Percentiles rank a stretch among this genome's conserved stretches.
Conservation (phyloP, 2,113 vertebrate genomes). For the Corythaeola cristata region DNA sequence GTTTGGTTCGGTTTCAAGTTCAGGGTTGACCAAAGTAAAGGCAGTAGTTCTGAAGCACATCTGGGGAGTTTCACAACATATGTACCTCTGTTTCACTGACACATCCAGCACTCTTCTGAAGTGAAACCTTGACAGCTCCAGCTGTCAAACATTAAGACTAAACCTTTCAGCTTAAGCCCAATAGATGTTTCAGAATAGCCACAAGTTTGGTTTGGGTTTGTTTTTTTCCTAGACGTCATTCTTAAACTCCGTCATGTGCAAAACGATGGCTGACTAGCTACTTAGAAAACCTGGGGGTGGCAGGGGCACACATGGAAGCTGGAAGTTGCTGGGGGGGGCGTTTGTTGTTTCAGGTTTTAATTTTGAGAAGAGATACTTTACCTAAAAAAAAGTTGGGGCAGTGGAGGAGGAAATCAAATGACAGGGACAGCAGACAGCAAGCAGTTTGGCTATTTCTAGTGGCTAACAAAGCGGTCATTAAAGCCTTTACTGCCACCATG, state of each 20-base stretch:
- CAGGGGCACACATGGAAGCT: fast-evolving
- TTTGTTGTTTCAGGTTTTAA: background rate
- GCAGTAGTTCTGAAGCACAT: background rate
- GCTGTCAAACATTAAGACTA: background rate
- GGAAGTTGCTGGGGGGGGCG: background rate
- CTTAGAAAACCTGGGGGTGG: background rate
- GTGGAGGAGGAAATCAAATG: fast-evolving
- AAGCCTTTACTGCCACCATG: slow-evolving; percentile 69
- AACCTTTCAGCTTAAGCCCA: background rate
- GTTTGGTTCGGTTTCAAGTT: background rate
- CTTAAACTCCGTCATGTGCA: background rate
- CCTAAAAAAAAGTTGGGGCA: background rate
- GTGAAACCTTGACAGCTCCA: background rate
- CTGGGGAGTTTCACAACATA: background rate
- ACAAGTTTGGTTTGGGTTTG: background rate
- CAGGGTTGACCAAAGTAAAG: background rate
- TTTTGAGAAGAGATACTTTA: background rate
- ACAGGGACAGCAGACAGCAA: background rate
- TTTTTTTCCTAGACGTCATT: background rate
- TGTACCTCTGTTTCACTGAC: background rate
- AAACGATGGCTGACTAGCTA: background rate
- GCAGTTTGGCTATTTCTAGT: background rate
- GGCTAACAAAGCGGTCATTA: background rate
- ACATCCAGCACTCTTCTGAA: background rate
- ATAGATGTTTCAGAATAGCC: background rate